Conservation (phyloP, 2,797 vertebrate genomes). For the Botia almorhae region DNA sequence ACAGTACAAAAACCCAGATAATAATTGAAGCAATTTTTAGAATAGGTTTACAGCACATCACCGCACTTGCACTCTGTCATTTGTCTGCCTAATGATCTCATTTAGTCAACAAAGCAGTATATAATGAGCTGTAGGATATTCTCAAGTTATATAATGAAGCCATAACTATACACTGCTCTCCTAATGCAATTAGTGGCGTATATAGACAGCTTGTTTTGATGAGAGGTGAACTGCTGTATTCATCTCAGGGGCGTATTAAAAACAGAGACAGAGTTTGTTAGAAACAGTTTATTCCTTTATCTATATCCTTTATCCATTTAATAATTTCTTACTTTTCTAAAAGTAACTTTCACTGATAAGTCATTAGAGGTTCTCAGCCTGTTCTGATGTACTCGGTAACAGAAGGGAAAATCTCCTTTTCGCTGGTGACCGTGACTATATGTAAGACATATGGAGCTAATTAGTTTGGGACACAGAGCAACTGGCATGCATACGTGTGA, state of each 20-base stretch:
- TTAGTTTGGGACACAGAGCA: conserved; percentile 7
- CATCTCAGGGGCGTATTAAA: conserved; percentile 58
- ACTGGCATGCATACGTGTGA: not conserved
- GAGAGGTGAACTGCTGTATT: conserved; percentile 44
- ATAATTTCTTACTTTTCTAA: conserved; percentile 31
- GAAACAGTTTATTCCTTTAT: conserved; percentile 40
- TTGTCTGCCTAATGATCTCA: conserved; percentile 52
- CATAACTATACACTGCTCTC: conserved; percentile 39
- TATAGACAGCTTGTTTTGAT: conserved; percentile 45
- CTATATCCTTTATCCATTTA: conserved; percentile 37
- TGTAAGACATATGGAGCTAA: not conserved
- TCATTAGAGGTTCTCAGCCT: conserved; percentile 19
- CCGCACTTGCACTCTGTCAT: conserved; percentile 47
- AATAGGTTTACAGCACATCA: conserved; percentile 19
- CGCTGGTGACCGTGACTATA: not conserved
- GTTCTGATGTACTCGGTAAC: not conserved
- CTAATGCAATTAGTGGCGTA: conserved; percentile 49
- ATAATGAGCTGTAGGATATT: conserved; percentile 58
- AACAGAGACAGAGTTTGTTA: conserved; percentile 30
- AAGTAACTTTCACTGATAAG: conserved; percentile 1
- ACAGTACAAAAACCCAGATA: not conserved
- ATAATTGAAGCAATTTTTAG: conserved; percentile 23
- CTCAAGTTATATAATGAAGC: conserved; percentile 58
- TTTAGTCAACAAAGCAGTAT: conserved; percentile 53
- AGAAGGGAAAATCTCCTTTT: conserved; percentile 3